Percentiles rank a stretch among this genome's conserved stretches.
Conservation (phyloP, 2,888 invertebrate genomes). For the Pasiphila rectangulata region DNA sequence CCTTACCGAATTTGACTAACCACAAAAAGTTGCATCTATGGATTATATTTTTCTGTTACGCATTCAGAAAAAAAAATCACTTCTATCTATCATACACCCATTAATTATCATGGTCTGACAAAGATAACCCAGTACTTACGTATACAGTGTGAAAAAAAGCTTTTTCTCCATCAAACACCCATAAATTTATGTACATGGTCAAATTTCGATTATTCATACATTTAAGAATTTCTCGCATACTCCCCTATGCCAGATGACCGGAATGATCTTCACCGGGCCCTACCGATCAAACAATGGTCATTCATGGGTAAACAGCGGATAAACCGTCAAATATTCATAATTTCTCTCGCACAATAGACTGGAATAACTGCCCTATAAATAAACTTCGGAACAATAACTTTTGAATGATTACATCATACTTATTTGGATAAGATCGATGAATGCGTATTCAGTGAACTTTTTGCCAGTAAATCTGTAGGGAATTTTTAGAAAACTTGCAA, state of each 20-base stretch:
- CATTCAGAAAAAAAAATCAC: no score
- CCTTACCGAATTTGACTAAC: no score
- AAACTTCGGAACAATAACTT: constrained; percentile 34
- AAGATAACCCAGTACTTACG: no score
- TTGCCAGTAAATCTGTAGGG: no score
- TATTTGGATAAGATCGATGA: constrained; percentile 20
- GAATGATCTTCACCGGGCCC: constrained; percentile 40
- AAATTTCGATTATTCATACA: not conserved
- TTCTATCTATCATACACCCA: no score
- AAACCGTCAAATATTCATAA: constrained; percentile 69
- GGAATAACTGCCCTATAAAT: constrained; percentile 30
- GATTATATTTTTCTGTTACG: no score
- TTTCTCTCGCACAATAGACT: constrained; percentile 48
- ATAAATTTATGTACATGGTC: not conserved
- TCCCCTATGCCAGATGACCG: constrained; percentile 47
- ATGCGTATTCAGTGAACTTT: not conserved
- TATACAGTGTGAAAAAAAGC: no score
- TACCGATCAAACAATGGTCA: constrained; percentile 55
- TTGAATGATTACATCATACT: constrained; percentile 21
- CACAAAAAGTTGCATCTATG: no score
- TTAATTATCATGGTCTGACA: no score
- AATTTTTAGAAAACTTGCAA: no score
- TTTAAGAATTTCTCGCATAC: constrained; percentile 26
- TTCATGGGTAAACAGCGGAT: constrained; percentile 51
- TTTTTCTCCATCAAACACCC: no score